Percentiles rank a stretch among this genome's conserved stretches.
Evolutionary conservation across 2,797 vertebrate genomes (phyloP).

Genomic region (Labroides dimidiatus): DNA sequence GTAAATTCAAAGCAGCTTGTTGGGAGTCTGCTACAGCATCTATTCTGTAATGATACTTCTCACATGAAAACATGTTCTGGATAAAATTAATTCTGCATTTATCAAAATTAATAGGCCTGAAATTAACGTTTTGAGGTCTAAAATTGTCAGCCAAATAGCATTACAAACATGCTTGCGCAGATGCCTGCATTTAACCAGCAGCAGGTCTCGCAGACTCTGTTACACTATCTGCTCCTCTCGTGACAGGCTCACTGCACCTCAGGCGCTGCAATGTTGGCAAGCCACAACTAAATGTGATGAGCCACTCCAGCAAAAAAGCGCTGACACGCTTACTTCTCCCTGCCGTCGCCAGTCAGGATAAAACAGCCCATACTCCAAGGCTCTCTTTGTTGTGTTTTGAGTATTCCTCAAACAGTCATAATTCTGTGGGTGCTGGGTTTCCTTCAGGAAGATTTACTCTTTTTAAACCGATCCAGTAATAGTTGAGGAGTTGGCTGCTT

Average conservation of each 20-base stretch:
- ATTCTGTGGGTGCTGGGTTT: conserved; percentile 44
- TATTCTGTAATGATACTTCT: neutral
- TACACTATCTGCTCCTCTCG: conserved; percentile 49
- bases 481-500: conserved; percentile 18
- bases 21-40: neutral
- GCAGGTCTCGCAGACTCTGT: conserved; percentile 18
- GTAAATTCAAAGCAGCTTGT: conserved; percentile 29
- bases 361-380: conserved; percentile 43
- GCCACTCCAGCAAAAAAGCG: conserved; percentile 71
- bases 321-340: conserved; percentile 69
- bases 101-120: conserved; percentile 1
- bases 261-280: conserved; percentile 65
- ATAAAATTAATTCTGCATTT: neutral
- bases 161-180: conserved; percentile 25
- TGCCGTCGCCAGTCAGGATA: conserved; percentile 39
- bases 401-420: conserved; percentile 24
- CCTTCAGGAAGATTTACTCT: conserved; percentile 19
- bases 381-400: conserved; percentile 56
- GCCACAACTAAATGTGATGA: conserved; percentile 74
- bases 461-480: conserved; percentile 38
- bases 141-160: neutral
- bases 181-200: conserved; percentile 27
- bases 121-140: neutral
- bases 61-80: conserved; percentile 14
- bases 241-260: conserved; percentile 66